Base-by-base conservation (phyloP, 1,140 invertebrate species). In the Bombus confusus region DNA sequence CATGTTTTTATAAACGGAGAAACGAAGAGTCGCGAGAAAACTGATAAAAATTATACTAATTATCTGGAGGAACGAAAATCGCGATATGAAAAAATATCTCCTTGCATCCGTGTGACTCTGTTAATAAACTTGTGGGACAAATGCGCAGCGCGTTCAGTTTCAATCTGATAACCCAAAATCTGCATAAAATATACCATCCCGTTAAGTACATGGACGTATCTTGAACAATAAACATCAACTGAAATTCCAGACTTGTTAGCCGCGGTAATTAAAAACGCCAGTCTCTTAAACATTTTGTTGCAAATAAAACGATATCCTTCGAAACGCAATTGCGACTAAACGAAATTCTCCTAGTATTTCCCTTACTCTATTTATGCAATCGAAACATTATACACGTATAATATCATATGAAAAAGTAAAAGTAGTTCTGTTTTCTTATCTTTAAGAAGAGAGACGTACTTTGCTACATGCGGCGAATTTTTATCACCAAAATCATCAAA, bases 101-200 rank as follows among this genome's bases (percentile, higher is more conserved):
- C 18, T 22, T 68, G 18, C 66, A 68, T 15, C 31, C 31, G 18
- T 18, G 66, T 34, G 66, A 34, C 34, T 68, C 34, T 68, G 66
- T 68, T 68, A 68, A 68, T 68, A 68, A 68, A 68, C 66, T 68
- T 18, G 66, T 34, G 66, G 66, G 31, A 68, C 18, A 34, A 68
- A 68, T 18, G 66, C 34, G 66, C 66, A 37, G 34, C 15, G 28
- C 59, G 66, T 68, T 22, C 31, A 18, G 31, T 68, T 68, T 34
- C 66, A 68, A 68, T 68, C 66, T 68, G 66, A 68, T 68, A 68
- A 68, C 31, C 31, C 0, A 22, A 22, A 34, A 68, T 34, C 31
- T 68, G 31, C 31, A 68, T 68, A 68, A 68, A 68, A 68, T 66
- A 31, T 31, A 66, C n/a, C 64, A 31, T n/a, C n/a, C n/a, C n/a